Evolutionary conservation across 1,140 invertebrate genomes (phyloP).

Genomic region (Goniozus legneri): DNA sequence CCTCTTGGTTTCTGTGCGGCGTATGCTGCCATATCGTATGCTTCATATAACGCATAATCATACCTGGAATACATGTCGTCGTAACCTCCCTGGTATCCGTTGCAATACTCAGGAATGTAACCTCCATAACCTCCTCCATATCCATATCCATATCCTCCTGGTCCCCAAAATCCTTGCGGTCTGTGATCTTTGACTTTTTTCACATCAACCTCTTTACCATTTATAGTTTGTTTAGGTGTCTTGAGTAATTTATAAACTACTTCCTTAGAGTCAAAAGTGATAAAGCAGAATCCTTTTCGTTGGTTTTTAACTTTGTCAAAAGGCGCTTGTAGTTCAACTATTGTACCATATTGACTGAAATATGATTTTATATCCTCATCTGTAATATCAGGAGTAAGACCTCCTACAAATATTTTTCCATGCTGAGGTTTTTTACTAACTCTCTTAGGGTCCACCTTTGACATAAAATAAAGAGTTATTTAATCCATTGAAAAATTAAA

Average conservation of each 20-base stretch:
- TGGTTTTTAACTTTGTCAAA: constrained; percentile 69
- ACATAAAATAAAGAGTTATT: neutral
- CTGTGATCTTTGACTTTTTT: constrained; percentile 54
- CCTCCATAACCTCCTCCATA: constrained; percentile 51
- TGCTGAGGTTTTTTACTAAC: constrained; percentile 60
- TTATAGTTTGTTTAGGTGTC: constrained; percentile 62
- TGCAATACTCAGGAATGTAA: constrained; percentile 50
- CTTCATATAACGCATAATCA: constrained; percentile 46
- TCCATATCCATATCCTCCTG: constrained; percentile 49
- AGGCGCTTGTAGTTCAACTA: constrained; percentile 68
- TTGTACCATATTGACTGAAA: constrained; percentile 62
- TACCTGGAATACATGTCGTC: constrained; percentile 49
- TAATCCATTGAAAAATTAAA: neutral
- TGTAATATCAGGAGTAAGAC: constrained; percentile 62
- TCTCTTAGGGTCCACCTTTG: constrained; percentile 62
- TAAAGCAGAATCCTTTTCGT: constrained; percentile 65
- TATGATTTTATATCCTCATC: constrained; percentile 64
- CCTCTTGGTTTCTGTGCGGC: constrained; percentile 46
- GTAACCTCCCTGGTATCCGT: constrained; percentile 48
- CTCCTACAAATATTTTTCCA: constrained; percentile 69
- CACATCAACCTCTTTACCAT: constrained; percentile 62
- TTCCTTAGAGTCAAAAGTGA: constrained; percentile 64
- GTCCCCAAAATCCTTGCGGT: constrained; percentile 47
- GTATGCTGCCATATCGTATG: constrained; percentile 46
- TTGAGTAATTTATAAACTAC: constrained; percentile 63